phyloP scores from a whole-genome alignment of 2,113 vertebrate species.

The Plectropomus leopardus region DNA sequence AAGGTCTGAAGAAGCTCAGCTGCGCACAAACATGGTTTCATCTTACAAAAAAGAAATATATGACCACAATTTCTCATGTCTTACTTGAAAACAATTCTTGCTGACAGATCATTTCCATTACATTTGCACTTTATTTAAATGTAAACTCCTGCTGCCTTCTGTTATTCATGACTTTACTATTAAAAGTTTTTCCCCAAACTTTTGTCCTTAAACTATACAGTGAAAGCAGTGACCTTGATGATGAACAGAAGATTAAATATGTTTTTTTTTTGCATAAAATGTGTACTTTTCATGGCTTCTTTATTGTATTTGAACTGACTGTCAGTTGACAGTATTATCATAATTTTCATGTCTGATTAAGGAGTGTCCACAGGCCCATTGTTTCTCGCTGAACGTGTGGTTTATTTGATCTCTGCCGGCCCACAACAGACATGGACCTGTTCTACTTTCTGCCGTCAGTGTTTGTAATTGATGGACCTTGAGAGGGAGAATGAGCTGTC shows the following conservation, averaged over 20 bases:
- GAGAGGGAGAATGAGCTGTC: too few species aligned
- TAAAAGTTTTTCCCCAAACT: not conserved
- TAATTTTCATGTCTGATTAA: not conserved
- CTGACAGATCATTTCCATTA: not conserved
- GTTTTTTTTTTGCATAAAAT: not conserved
- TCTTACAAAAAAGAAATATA: not conserved
- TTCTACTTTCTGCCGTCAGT: not conserved
- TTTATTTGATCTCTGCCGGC: not conserved
- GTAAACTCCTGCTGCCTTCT: not conserved
- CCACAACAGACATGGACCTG: not conserved
- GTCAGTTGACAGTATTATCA: not conserved
- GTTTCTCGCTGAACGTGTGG: not conserved
- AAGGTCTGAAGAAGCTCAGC: not conserved
- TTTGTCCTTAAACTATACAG: not conserved
- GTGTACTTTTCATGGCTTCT: not conserved
- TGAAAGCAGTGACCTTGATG: not conserved
- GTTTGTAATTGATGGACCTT: not conserved
- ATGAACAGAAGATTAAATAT: not conserved
- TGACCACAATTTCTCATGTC: not conserved
- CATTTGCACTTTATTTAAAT: not conserved
- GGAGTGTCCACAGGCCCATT: not conserved
- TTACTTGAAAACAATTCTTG: not conserved
- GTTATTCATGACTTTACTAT: not conserved
- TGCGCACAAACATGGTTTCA: not conserved
- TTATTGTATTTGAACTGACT: not conserved